Conservation (phyloP, 2,113 vertebrate species). For the Pluvialis apricaria region DNA sequence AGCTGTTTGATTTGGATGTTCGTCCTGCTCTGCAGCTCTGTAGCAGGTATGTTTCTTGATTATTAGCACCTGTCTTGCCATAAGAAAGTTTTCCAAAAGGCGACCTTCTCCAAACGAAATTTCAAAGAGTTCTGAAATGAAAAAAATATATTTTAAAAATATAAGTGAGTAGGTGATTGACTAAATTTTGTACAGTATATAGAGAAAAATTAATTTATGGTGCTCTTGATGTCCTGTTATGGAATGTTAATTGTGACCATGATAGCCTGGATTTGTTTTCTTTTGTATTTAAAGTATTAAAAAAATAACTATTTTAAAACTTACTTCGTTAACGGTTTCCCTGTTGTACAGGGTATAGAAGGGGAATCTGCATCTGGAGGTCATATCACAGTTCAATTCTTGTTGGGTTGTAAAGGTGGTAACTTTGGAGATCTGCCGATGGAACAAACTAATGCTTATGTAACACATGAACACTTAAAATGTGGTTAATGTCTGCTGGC, state of each 20-base stretch:
- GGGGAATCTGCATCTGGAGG: not conserved
- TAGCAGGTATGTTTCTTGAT: slow-evolving; percentile 37
- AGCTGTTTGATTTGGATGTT: not conserved
- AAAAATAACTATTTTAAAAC: not conserved
- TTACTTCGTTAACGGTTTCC: not conserved
- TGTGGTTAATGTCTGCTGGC: not conserved
- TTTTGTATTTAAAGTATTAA: not conserved
- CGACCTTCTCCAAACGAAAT: not conserved
- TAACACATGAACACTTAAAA: not conserved
- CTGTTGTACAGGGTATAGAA: not conserved
- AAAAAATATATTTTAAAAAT: not conserved
- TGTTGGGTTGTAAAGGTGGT: not conserved
- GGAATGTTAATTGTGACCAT: not conserved
- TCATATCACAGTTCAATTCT: not conserved
- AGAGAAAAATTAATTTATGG: not conserved
- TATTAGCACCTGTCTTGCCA: not conserved
- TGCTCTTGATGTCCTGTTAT: not conserved
- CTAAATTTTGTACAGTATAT: not conserved
- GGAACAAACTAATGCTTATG: not conserved
- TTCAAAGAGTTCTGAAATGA: not conserved
- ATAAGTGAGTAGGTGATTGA: not conserved
- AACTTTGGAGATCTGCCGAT: not conserved
- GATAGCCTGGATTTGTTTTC: not conserved
- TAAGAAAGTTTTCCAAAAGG: not conserved
- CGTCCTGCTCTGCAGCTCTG: not conserved